Evolutionary conservation across 1,140 invertebrate genomes (phyloP).

Genomic region (Zaprionus kolodkinae): DNA sequence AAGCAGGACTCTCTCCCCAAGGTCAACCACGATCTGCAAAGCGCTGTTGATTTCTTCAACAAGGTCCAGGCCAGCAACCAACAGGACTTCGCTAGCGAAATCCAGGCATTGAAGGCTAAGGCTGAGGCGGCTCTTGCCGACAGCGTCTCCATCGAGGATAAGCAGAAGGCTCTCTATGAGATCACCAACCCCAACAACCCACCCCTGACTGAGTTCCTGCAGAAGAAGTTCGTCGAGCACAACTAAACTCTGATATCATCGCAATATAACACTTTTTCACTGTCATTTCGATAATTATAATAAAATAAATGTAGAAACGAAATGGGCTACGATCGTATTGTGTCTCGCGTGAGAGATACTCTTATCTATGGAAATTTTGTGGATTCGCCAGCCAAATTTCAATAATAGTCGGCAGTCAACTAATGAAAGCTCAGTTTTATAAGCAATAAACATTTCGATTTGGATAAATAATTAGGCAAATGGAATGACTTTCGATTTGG

Average conservation of each 20-base stretch:
- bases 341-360: background rate
- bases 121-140: slow-evolving; percentile 44
- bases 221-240: slow-evolving; percentile 55
- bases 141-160: slow-evolving; percentile 48
- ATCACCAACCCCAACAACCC: slow-evolving; percentile 55
- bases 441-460: background rate
- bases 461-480: slow-evolving; percentile 1
- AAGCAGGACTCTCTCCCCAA: slow-evolving; percentile 53
- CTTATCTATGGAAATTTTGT: background rate
- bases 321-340: background rate
- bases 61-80: slow-evolving; percentile 38
- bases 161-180: slow-evolving; percentile 56
- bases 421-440: background rate
- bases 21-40: slow-evolving; percentile 49
- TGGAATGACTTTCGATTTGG: background rate
- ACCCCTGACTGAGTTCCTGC: slow-evolving; percentile 53
- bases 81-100: slow-evolving; percentile 41
- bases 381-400: background rate
- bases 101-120: slow-evolving; percentile 47
- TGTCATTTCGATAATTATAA: slow-evolving; percentile 18
- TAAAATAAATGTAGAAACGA: slow-evolving; percentile 23
- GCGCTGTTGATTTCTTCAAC: slow-evolving; percentile 49
- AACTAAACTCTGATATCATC: slow-evolving; percentile 31
- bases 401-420: background rate
- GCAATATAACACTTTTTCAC: slow-evolving; percentile 5